Evolutionary conservation across 2,797 vertebrate species (phyloP).

Genomic region (Acanthiza pusilla): DNA sequence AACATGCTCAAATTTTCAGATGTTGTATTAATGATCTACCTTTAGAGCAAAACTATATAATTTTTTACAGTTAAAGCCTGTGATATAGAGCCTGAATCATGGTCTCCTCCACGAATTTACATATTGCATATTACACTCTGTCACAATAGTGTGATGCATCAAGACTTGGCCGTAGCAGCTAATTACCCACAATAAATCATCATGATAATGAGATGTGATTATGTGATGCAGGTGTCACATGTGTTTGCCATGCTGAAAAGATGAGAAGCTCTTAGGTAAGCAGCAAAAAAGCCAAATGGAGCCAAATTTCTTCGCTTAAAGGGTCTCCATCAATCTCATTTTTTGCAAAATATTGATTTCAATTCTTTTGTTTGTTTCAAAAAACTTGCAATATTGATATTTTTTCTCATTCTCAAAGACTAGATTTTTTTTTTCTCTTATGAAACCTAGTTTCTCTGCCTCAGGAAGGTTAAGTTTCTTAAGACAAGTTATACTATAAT

Average conservation of each 20-base stretch:
- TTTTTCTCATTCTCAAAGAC: neutral
- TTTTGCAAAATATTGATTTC: neutral
- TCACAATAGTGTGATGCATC: neutral
- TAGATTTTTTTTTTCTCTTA: neutral
- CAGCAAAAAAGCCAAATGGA: neutral
- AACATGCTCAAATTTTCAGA: neutral
- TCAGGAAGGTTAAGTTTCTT: constrained; percentile 1
- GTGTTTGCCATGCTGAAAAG: neutral
- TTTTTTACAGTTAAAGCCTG: neutral
- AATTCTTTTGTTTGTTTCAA: neutral
- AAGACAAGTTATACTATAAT: neutral
- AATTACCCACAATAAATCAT: neutral
- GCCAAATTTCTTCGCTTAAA: neutral
- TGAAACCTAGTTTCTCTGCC: neutral
- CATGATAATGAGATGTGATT: neutral
- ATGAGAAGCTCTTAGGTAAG: neutral
- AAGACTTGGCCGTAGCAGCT: neutral
- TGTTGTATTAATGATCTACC: neutral
- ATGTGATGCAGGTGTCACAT: neutral
- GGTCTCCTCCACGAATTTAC: neutral
- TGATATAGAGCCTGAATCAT: neutral
- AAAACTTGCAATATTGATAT: neutral
- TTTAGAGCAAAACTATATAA: neutral
- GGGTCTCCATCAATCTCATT: neutral
- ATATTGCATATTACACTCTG: no score